Evolutionary conservation across 37 sponge, comb jelly and placozoan genomes (phyloP).

Genomic region (Tethya wilhelma): DNA sequence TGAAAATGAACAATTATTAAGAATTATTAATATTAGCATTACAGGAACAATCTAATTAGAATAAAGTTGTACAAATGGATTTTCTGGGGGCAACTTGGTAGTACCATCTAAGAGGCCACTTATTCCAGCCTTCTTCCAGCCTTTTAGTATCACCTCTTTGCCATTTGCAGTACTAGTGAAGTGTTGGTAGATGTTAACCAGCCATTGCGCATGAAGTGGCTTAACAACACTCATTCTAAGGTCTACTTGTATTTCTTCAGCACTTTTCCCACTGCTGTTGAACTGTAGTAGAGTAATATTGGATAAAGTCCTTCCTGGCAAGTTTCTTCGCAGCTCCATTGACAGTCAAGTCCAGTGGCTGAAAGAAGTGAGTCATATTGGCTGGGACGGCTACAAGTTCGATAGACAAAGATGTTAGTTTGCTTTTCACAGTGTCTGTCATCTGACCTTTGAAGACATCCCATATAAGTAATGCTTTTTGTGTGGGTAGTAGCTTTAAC

Average conservation of each 20-base stretch:
- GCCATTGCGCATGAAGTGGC: not conserved
- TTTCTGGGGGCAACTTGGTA: not conserved
- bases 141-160: not conserved
- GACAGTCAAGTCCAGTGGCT: conserved; percentile 3
- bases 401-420: conserved; percentile 33
- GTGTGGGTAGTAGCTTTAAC: conserved; percentile 1
- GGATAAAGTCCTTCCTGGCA: too few species aligned
- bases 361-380: conserved; percentile 5
- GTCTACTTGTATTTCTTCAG: not conserved
- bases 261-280: not conserved
- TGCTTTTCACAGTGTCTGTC: conserved; percentile 31
- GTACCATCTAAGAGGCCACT: not conserved
- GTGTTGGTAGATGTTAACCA: not conserved
- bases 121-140: not conserved
- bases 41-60: too few species aligned
- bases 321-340: too few species aligned
- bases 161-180: not conserved
- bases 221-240: not conserved
- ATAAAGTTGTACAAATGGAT: not conserved
- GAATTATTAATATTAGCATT: too few species aligned
- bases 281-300: too few species aligned
- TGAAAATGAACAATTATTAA: too few species aligned
- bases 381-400: conserved; percentile 59
- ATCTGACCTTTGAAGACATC: conserved; percentile 71
- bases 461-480: conserved; percentile 23